phyloP scores from a whole-genome alignment of 2,797 vertebrate genomes.

The Pseudomugil gertrudae region DNA sequence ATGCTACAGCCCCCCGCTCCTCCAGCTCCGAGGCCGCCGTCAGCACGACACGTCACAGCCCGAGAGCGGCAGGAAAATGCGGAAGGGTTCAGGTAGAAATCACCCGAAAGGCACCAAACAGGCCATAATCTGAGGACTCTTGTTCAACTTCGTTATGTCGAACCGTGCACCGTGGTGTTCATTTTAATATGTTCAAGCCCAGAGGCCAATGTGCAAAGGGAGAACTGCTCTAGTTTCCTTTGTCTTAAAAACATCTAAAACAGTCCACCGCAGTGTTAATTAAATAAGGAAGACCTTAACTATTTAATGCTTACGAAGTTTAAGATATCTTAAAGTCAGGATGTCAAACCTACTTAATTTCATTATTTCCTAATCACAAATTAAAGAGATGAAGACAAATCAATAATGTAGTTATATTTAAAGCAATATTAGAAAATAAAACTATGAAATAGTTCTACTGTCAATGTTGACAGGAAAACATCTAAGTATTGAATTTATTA shows the following conservation, averaged over 20 bases:
- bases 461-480: background rate
- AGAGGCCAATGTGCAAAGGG: background rate
- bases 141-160: constrained; percentile 11
- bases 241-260: no score
- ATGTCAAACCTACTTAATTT: background rate
- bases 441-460: background rate
- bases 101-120: constrained; percentile 67
- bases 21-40: constrained; percentile 92
- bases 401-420: background rate
- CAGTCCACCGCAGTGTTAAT: no score
- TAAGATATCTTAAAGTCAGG: background rate
- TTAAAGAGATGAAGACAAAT: background rate
- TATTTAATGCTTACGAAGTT: background rate
- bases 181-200: constrained; percentile 25
- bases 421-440: background rate
- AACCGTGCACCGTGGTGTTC: constrained; percentile 22
- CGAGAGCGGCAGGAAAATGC: constrained; percentile 93
- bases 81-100: constrained; percentile 88
- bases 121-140: constrained; percentile 65
- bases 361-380: background rate
- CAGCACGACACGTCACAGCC: constrained; percentile 96
- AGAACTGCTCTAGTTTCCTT: background rate
- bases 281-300: background rate
- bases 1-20: constrained; percentile 90
- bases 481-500: background rate